These are phyloP conservation scores for Diacarnus erythraeanus DNA, from an alignment of 37 sponge, comb jelly and placozoan species.

Conservation along the genomic window DNA sequence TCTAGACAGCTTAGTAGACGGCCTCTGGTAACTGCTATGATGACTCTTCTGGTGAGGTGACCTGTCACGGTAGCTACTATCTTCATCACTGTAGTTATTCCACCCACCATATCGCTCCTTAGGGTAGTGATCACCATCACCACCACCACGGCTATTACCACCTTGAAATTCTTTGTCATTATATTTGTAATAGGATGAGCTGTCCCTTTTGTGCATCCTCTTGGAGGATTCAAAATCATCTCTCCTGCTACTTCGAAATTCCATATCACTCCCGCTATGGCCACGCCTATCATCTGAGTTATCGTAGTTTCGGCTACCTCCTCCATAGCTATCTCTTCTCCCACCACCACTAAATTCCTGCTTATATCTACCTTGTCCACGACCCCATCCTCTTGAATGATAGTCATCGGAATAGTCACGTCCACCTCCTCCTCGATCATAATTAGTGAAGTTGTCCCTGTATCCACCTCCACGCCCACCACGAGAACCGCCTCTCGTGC, in stretches of 20 bases:
- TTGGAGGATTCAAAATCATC: slow-evolving; percentile 4
- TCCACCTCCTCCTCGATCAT: background rate
- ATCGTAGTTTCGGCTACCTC: background rate
- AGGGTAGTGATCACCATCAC: slow-evolving; percentile 9
- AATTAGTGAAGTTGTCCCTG: background rate
- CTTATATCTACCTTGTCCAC: slow-evolving; percentile 6
- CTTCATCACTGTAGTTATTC: background rate
- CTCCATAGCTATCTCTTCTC: background rate
- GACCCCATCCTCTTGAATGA: slow-evolving; percentile 5
- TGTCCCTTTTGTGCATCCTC: background rate
- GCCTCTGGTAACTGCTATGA: slow-evolving; percentile 9
- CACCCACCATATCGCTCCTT: background rate
- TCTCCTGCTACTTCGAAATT: background rate
- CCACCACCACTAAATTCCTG: slow-evolving; percentile 3
- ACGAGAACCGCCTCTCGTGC: background rate
- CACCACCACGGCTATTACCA: slow-evolving; percentile 2
- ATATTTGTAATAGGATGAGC: background rate
- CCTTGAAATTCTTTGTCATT: background rate
- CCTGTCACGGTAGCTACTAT: slow-evolving; percentile 16
- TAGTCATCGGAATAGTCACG: background rate
- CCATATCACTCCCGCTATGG: background rate
- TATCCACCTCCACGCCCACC: slow-evolving; percentile 6
- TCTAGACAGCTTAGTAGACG: background rate
- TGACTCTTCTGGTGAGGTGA: slow-evolving; percentile 7
- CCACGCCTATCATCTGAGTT: background rate